Evolutionary conservation across 1,140 invertebrate genomes (phyloP).

Genomic region (Bombus consobrinus): DNA sequence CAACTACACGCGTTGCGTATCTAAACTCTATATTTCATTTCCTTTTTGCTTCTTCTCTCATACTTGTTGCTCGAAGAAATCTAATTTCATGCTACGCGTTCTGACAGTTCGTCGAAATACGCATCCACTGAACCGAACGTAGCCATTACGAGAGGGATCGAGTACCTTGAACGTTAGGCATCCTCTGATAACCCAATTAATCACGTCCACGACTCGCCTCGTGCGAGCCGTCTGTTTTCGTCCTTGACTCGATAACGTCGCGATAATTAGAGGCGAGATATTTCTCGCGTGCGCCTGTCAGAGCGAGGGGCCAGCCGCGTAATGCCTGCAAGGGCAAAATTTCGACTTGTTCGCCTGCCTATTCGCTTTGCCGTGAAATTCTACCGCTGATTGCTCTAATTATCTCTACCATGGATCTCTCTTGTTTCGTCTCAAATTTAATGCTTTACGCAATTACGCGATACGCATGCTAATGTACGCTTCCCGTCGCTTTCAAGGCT

Average conservation of each 20-base stretch:
- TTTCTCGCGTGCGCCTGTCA: conserved; percentile 28
- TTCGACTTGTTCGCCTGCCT: neutral
- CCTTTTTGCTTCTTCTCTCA: neutral
- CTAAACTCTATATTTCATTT: neutral
- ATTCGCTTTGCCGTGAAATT: neutral
- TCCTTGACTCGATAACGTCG: conserved; percentile 41
- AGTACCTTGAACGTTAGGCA: neutral
- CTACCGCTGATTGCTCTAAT: conserved; percentile 31
- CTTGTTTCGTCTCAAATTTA: conserved; percentile 41
- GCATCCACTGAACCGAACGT: no score
- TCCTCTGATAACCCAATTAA: conserved; percentile 3
- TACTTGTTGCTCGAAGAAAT: neutral
- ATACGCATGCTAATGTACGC: conserved; percentile 32
- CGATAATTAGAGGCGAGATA: conserved; percentile 35
- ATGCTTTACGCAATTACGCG: conserved; percentile 45
- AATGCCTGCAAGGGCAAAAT: conserved; percentile 12
- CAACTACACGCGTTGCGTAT: neutral
- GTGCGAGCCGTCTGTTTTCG: neutral
- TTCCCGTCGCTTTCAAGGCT: neutral
- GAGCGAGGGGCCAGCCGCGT: neutral
- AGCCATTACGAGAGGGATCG: no score
- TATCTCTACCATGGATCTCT: conserved; percentile 37
- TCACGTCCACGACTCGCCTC: no score
- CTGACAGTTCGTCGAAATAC: no score
- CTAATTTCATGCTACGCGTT: neutral